These are phyloP conservation scores for Mobula birostris DNA, from an alignment of 2,113 vertebrate genomes.

Conservation along the genomic window DNA sequence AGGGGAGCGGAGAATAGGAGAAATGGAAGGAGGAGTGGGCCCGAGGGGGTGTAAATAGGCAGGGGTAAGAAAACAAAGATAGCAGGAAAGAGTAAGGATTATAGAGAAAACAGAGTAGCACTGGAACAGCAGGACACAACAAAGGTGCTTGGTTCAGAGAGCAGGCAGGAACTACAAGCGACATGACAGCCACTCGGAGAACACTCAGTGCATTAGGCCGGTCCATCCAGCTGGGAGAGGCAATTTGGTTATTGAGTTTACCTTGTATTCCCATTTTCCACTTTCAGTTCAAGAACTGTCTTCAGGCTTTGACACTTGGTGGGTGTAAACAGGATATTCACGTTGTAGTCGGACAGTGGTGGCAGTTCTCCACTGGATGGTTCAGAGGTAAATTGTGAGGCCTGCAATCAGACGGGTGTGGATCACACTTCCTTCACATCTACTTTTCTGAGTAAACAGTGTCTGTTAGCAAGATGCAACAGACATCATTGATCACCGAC, in stretches of 20 bases:
- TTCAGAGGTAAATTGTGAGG: conserved; percentile 60
- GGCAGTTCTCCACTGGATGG: conserved; percentile 64
- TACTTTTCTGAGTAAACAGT: neutral
- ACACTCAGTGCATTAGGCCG: no score
- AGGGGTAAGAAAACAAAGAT: neutral
- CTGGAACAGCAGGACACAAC: neutral
- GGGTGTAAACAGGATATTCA: conserved; percentile 63
- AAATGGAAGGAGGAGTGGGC: no score
- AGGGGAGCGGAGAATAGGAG: no score
- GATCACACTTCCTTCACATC: neutral
- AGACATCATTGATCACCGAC: no score
- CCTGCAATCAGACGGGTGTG: conserved; percentile 43
- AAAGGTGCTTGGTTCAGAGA: neutral
- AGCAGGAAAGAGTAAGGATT: neutral
- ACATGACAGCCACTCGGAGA: neutral
- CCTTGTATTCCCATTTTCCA: conserved; percentile 74
- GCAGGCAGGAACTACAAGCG: neutral
- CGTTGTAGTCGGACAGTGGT: conserved; percentile 56
- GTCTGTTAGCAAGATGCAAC: no score
- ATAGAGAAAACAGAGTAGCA: neutral
- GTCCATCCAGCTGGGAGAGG: neutral
- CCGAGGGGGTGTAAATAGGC: no score
- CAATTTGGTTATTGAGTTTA: conserved; percentile 43
- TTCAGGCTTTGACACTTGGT: conserved; percentile 59
- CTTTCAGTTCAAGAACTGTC: conserved; percentile 67